These are phyloP conservation scores for Eubasilissa splendida DNA, from an alignment of 2,888 invertebrate species.

Conservation along the genomic window DNA sequence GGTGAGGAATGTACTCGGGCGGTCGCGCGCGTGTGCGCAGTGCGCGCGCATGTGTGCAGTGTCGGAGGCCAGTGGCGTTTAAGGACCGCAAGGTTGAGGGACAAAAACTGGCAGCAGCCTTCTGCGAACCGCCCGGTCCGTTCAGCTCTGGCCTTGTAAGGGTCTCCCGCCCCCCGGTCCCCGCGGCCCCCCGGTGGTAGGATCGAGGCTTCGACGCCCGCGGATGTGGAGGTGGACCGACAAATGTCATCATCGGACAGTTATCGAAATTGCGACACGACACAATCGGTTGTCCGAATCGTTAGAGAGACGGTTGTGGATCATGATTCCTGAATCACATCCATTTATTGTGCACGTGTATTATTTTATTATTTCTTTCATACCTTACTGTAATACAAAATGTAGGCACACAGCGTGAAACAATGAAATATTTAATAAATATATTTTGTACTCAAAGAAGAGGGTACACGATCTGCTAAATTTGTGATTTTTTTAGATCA, in stretches of 20 bases:
- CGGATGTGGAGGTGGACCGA: slow-evolving; percentile 2
- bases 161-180: slow-evolving; percentile 1
- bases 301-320: background rate
- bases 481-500: too few species aligned
- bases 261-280: slow-evolving; percentile 8
- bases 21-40: slow-evolving; percentile 6
- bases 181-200: slow-evolving; percentile 3
- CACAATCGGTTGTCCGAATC: background rate
- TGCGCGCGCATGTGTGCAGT: slow-evolving; percentile 3
- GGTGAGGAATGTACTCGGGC: slow-evolving; percentile 17
- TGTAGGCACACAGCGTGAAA: too few species aligned
- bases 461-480: too few species aligned
- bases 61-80: slow-evolving; percentile 34
- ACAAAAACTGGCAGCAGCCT: slow-evolving; percentile 52
- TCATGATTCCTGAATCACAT: too few species aligned
- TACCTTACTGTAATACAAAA: too few species aligned
- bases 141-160: slow-evolving; percentile 32
- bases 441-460: too few species aligned
- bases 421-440: too few species aligned
- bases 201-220: background rate
- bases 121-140: slow-evolving; percentile 39
- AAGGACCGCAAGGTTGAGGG: slow-evolving; percentile 37
- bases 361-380: too few species aligned
- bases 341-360: too few species aligned
- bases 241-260: slow-evolving; percentile 22